These are phyloP conservation scores for Xestia ashworthii DNA, from an alignment of 2,888 invertebrate genomes.

Conservation along the genomic window DNA sequence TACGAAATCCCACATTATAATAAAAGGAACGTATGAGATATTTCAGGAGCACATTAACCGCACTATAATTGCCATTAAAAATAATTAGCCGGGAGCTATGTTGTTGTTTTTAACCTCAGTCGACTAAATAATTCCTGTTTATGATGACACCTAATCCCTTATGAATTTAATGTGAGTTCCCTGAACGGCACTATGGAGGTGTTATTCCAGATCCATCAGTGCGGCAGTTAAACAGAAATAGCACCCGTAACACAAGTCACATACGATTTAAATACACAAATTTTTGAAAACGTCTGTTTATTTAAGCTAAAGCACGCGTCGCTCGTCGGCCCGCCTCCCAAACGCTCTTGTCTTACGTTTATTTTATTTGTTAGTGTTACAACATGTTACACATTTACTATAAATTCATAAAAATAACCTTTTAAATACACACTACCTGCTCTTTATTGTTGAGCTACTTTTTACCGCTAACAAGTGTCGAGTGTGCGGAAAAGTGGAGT, in stretches of 20 bases:
- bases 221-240: slow-evolving; percentile 88
- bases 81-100: slow-evolving; percentile 78
- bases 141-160: slow-evolving; percentile 90
- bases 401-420: slow-evolving; percentile 59
- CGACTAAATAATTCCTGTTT: slow-evolving; percentile 90
- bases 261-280: slow-evolving; percentile 90
- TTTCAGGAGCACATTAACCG: slow-evolving; percentile 72
- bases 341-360: slow-evolving; percentile 57
- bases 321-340: slow-evolving; percentile 55
- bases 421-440: slow-evolving; percentile 49
- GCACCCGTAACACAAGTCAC: slow-evolving; percentile 88
- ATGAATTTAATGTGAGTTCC: slow-evolving; percentile 89
- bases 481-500: slow-evolving; percentile 46
- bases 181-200: slow-evolving; percentile 84
- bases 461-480: slow-evolving; percentile 60
- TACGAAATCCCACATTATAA: slow-evolving; percentile 61
- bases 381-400: slow-evolving; percentile 63
- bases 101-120: slow-evolving; percentile 89
- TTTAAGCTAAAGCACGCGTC: slow-evolving; percentile 88
- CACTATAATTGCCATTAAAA: slow-evolving; percentile 78
- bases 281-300: slow-evolving; percentile 90
- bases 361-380: slow-evolving; percentile 62
- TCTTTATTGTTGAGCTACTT: slow-evolving; percentile 44
- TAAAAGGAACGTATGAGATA: slow-evolving; percentile 68
- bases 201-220: slow-evolving; percentile 88